A percentile compares a stretch with the other conserved stretches of the same genome.
phyloP scores from a whole-genome alignment of 2,113 vertebrate genomes.

The Oryzias woworae region DNA sequence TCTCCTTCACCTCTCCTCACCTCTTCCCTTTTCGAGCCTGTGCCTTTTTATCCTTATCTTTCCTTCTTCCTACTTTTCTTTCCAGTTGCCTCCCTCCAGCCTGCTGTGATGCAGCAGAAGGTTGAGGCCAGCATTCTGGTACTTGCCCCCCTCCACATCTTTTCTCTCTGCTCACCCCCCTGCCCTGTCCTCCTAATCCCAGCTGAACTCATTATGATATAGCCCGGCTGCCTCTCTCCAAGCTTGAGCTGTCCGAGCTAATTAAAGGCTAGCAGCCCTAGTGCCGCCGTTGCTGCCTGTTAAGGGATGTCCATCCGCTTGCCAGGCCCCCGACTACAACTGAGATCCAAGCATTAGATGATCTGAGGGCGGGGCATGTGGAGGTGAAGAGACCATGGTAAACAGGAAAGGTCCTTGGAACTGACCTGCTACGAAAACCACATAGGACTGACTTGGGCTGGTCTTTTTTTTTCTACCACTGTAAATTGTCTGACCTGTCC shows the following conservation, averaged over 20 bases:
- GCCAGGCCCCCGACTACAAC: constrained; percentile 55
- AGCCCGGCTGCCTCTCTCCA: constrained; percentile 96
- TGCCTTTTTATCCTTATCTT: constrained; percentile 46
- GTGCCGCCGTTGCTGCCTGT: constrained; percentile 87
- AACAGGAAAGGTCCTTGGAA: constrained; percentile 88
- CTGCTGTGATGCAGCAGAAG: constrained; percentile 67
- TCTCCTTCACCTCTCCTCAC: constrained; percentile 64
- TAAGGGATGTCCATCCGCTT: constrained; percentile 87
- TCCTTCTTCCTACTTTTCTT: constrained; percentile 64
- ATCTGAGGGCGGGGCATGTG: constrained; percentile 25
- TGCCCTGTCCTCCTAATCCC: constrained; percentile 99
- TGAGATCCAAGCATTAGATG: constrained; percentile 38
- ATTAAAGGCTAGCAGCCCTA: constrained; percentile 94
- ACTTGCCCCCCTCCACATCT: constrained; percentile 81
- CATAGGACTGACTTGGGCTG: constrained; percentile 78
- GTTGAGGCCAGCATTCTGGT: constrained; percentile 70
- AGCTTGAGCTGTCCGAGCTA: constrained; percentile 99
- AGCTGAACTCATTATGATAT: constrained; percentile 99
- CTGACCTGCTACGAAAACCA: constrained; percentile 88
- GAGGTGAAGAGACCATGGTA: constrained; percentile 22
- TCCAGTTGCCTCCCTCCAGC: constrained; percentile 84
- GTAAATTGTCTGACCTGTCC: constrained; percentile 79
- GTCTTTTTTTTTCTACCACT: constrained; percentile 76
- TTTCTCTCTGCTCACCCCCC: constrained; percentile 86
- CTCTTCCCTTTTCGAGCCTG: constrained; percentile 49